These are phyloP conservation scores for Chloroceryle inda DNA, from an alignment of 2,797 vertebrate species.

Conservation along the genomic window DNA sequence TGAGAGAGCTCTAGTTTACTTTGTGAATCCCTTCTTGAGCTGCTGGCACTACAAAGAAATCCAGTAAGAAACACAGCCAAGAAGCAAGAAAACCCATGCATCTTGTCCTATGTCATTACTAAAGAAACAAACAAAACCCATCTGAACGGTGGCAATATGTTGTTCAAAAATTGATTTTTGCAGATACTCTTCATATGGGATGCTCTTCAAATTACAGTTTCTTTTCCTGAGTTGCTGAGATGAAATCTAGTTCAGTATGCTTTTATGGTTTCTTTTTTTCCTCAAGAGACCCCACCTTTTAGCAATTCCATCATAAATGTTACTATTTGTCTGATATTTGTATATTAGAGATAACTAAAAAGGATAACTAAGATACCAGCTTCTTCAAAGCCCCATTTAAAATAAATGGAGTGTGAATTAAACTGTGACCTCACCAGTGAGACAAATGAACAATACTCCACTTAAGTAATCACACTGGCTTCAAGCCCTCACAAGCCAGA, in stretches of 20 bases:
- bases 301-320: neutral
- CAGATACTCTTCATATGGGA: neutral
- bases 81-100: neutral
- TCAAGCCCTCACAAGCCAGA: neutral
- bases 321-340: neutral
- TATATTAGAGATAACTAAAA: neutral
- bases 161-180: neutral
- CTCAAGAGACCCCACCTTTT: neutral
- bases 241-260: neutral
- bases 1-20: neutral
- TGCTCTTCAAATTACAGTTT: neutral
- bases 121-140: neutral
- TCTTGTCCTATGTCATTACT: neutral
- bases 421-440: neutral
- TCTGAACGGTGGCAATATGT: neutral
- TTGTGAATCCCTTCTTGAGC: neutral
- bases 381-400: neutral
- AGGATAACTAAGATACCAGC: neutral
- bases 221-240: neutral
- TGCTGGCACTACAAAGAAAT: neutral
- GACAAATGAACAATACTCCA: neutral
- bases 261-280: neutral
- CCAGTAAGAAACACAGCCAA: neutral
- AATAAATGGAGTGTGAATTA: neutral
- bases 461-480: neutral